Evolutionary conservation across 2,888 invertebrate genomes (phyloP).

Genomic region (Tillus elongatus): DNA sequence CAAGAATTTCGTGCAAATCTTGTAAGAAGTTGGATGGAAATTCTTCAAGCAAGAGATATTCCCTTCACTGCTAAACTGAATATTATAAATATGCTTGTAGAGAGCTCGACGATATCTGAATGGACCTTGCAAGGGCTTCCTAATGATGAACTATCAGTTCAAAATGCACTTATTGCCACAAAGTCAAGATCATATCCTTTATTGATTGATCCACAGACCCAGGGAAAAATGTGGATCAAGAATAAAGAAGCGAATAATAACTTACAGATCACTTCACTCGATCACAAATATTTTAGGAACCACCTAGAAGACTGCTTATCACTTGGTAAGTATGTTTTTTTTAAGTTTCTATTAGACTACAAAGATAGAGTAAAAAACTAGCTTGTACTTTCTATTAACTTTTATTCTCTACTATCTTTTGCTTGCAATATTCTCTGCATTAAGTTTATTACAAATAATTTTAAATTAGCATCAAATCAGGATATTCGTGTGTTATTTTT

Average conservation of each 20-base stretch:
- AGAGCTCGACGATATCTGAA: slow-evolving; percentile 81
- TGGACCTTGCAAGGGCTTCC: slow-evolving; percentile 95
- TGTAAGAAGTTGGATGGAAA: slow-evolving; percentile 81
- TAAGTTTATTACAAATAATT: too few relatives aligned
- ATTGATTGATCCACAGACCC: slow-evolving; percentile 91
- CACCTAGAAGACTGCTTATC: slow-evolving; percentile 41
- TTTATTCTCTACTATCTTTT: too few relatives aligned
- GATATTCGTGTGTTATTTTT: too few relatives aligned
- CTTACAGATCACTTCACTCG: slow-evolving; percentile 84
- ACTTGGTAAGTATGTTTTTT: slow-evolving; percentile 26
- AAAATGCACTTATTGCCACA: slow-evolving; percentile 93
- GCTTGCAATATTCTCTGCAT: too few relatives aligned
- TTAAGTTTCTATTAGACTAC: background rate
- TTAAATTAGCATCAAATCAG: too few relatives aligned
- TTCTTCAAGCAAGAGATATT: slow-evolving; percentile 65
- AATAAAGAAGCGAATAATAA: slow-evolving; percentile 85
- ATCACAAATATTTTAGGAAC: slow-evolving; percentile 83
- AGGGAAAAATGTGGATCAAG: slow-evolving; percentile 97
- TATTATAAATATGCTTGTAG: slow-evolving; percentile 85
- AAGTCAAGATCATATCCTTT: slow-evolving; percentile 92
- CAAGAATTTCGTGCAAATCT: slow-evolving; percentile 84
- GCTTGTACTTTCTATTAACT: too few relatives aligned
- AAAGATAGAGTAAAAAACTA: too few relatives aligned
- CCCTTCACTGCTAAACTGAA: slow-evolving; percentile 81
- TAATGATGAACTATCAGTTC: slow-evolving; percentile 91